These are phyloP conservation scores for Pangasius djambal DNA, from an alignment of 2,797 vertebrate genomes.

Conservation along the genomic window DNA sequence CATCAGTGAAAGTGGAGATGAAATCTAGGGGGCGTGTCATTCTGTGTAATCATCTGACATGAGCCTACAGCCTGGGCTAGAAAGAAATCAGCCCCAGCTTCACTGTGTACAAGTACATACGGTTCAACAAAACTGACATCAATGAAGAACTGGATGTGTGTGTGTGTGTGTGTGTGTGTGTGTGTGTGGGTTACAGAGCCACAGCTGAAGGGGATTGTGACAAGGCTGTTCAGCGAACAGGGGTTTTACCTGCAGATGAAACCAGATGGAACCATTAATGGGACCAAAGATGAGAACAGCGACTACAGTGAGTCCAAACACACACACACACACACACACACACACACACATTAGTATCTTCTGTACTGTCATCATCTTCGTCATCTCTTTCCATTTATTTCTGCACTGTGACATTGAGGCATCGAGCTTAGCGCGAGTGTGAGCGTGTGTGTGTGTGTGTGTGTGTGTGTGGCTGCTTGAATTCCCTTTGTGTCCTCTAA, in stretches of 20 bases:
- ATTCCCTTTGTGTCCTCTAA: conserved; percentile 43
- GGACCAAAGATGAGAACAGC: conserved; percentile 97
- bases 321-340: conserved; percentile 29
- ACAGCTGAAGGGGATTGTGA: conserved; percentile 98
- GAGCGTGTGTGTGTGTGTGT: conserved; percentile 13
- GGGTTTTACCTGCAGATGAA: conserved; percentile 97
- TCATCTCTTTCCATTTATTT: conserved; percentile 15
- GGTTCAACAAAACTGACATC: neutral
- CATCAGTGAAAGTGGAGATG: neutral
- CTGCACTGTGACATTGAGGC: conserved; percentile 5
- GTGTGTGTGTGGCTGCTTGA: conserved; percentile 31
- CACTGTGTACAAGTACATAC: neutral
- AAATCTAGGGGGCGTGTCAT: neutral
- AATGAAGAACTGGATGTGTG: conserved; percentile 21
- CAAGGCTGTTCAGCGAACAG: conserved; percentile 97
- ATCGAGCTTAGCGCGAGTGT: neutral
- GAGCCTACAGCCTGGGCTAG: neutral
- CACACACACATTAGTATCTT: conserved; percentile 6
- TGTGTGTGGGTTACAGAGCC: conserved; percentile 82
- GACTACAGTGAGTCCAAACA: conserved; percentile 89
- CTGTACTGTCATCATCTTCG: neutral
- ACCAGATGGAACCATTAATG: conserved; percentile 89
- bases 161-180: conserved; percentile 42
- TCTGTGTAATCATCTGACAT: neutral
- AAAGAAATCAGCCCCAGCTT: neutral